Base-by-base conservation (phyloP, 1,140 invertebrate genomes). In the Bombus superbus region DNA sequence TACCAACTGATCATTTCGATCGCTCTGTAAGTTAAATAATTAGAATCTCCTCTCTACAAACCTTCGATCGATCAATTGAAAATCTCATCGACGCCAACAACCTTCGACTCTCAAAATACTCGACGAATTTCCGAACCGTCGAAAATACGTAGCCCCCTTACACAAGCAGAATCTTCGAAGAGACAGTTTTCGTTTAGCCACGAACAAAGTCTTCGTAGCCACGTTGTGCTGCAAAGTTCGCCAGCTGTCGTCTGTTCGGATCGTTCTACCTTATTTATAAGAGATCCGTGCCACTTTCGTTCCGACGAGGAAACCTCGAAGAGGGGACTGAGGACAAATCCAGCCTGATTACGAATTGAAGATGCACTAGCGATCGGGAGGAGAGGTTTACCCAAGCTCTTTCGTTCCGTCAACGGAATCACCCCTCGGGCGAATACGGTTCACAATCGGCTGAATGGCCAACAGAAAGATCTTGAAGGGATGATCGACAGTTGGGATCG, bases 341-440 rank as follows among this genome's bases (percentile, higher is more conserved):
- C 83, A 44, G 71, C 75, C 90, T 92, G 91, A 91, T 92, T 92
- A 92, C 87, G 84, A 92, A 92, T 92, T 91, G 88, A 91, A 86
- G 78, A 64, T 81, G 68, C 76, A 76, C 83, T 40, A 28, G 57
- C 64, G 77, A 81, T 64, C 68, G 73, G 59, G 81, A 42, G 22
- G 75, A 81, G 71, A 81, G 59, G 74, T 85, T 74, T 81, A 44
- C 62, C 35, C 38, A 57, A 28, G 40, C 62, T 66, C 80, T 64
- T 64, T 81, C 59, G 42, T 44, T 75, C 59, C 44, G 35, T 76
- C 35, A 75, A 71, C 28, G 28, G 64, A 71, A 71, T 32, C 74
- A 22, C 11, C 68, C 47, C 53, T 10, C 38, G 47, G 75, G 38
- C 76, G 76, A 85, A 62, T 85, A 53, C 53, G 57, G n/a, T 3